These are phyloP conservation scores for Prinia subflava DNA, from an alignment of 2,113 vertebrate genomes.

Conservation along the genomic window DNA sequence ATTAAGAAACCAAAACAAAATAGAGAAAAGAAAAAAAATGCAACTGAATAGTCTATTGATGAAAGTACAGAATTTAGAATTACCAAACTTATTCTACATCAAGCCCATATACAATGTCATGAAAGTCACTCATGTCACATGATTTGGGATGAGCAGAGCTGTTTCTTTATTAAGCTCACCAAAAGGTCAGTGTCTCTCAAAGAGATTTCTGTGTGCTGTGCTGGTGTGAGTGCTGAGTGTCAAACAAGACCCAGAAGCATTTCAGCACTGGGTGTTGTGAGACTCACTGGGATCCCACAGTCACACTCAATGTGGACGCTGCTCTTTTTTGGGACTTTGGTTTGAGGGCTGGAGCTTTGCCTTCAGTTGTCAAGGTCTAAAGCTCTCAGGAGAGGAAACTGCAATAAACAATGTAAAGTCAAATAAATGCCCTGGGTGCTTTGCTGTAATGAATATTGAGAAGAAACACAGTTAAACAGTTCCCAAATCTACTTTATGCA, in stretches of 20 bases:
- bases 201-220: neutral
- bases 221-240: neutral
- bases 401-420: neutral
- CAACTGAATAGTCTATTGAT: neutral
- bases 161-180: neutral
- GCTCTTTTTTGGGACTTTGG: neutral
- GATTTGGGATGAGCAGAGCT: neutral
- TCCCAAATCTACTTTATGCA: neutral
- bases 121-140: neutral
- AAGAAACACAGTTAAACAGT: neutral
- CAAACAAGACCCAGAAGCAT: neutral
- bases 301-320: accelerated
- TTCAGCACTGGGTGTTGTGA: neutral
- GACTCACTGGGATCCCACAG: neutral
- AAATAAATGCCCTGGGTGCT: neutral
- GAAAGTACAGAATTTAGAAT: neutral
- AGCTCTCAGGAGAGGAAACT: neutral
- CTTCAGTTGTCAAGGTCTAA: neutral
- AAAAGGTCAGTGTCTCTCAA: neutral
- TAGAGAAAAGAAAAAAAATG: neutral
- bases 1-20: neutral
- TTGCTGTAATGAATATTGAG: neutral
- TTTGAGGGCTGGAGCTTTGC: neutral
- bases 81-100: neutral
- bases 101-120: neutral